Evolutionary conservation across 2,113 vertebrate species (phyloP).

Genomic region (Paracanthobrama guichenoti): DNA sequence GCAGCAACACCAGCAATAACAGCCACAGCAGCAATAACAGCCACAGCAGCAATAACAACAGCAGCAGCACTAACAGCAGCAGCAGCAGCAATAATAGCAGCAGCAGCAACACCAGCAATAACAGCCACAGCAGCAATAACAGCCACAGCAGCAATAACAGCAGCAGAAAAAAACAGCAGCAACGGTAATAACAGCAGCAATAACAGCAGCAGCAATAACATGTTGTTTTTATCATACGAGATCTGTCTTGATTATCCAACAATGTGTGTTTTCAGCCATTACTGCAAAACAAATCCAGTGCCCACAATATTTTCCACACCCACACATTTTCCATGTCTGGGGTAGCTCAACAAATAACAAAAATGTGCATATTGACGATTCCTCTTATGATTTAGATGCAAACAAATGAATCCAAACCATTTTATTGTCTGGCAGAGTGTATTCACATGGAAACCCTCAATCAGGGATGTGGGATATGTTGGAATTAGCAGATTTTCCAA

Average conservation of each 20-base stretch:
- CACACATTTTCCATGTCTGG: not conserved
- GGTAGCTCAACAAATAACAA: not conserved
- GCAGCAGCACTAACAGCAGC: rapidly evolving
- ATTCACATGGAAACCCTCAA: not conserved
- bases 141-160: too few species aligned
- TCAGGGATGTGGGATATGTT: not conserved
- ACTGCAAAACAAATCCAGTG: constrained; percentile 11
- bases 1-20: too few species aligned
- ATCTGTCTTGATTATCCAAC: not conserved
- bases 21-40: too few species aligned
- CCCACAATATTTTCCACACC: constrained; percentile 1
- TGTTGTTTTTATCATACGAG: too few species aligned
- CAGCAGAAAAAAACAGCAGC: too few species aligned
- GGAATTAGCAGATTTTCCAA: constrained; percentile 2
- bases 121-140: too few species aligned
- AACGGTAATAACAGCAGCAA: too few species aligned
- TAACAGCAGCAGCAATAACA: too few species aligned
- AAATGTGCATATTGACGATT: not conserved
- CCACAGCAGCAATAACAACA: too few species aligned
- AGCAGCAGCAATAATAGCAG: too few species aligned
- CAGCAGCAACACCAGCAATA: too few species aligned
- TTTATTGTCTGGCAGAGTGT: not conserved
- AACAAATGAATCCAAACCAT: not conserved
- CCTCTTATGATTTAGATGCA: not conserved
- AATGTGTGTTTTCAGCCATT: not conserved